Evolutionary conservation across 2,113 vertebrate genomes (phyloP), one percentile per base, ranked within the genome.

Genomic region (Craseonycteris thonglongyai): DNA sequence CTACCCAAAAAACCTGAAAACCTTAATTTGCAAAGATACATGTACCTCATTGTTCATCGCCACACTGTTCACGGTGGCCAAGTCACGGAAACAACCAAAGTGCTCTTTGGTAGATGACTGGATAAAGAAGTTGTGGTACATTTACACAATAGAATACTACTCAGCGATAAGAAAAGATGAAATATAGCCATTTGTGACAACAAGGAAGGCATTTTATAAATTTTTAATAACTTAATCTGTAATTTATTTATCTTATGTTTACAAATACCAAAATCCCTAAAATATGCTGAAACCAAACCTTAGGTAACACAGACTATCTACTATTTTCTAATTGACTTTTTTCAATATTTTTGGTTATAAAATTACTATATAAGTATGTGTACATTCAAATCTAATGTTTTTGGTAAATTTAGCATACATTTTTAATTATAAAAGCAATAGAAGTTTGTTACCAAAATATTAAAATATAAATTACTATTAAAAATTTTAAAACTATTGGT

Each of bases 401-500:
- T 88, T 42, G 45, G 28, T 59, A 94, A n/a, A 78, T 42, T 42
- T 24, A 66, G 30, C 61, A 71, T 33, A 82, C 51, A 0, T 9
- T n/a, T 80, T 93, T 89, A 65, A 91, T 90, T 24, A 51, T 18
- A 72, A 58, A 95, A 94, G 61, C 16, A 90, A 90, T n/a, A n/a
- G 6, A 80, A 58, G 13, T 74, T 93, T 84, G 33, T 59, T 71
- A 66, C 0, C 69, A 42, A 79, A 90, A 79, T 63, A 42, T 21
- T 63, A 28, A 7, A 56, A 84, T 76, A 30, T n/a, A 88, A 45
- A 88, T 81, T 56, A 49, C 4, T 82, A 72, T 54, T 13, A 82
- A 11, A 61, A 18, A 63, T 72, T 83, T 63, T 7, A 74, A 96
- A 93, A 76, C 61, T 47, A 49, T 6, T 61, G 0, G 14, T 51